Conservation (phyloP, 2,888 invertebrate species). For the Anoplius nigerrimus region DNA sequence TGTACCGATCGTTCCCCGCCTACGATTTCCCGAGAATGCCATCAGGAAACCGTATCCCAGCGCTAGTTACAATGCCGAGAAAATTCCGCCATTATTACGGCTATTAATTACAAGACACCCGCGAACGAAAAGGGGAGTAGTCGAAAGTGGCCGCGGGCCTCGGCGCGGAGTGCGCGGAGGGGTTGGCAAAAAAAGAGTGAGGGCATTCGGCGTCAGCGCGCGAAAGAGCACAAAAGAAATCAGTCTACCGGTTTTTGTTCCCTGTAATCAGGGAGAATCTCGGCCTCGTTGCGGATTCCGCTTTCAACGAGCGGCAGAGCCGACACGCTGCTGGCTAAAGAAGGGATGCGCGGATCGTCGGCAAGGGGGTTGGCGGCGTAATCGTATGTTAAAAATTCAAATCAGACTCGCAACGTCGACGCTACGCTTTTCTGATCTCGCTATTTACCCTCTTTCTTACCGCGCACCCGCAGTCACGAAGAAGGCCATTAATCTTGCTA, state of each 20-base stretch:
- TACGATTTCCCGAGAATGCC: not conserved
- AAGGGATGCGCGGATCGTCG: not conserved
- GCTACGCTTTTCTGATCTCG: not conserved
- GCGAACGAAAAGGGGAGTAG: not conserved
- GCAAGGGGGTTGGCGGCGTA: constrained; percentile 2
- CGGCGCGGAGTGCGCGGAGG: not conserved
- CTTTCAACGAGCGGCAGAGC: constrained; percentile 4
- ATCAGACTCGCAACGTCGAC: not conserved
- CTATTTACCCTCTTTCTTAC: not conserved
- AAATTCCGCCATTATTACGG: constrained; percentile 2
- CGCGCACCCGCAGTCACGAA: not conserved
- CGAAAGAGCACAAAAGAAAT: constrained; percentile 32
- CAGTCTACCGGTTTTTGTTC: constrained; percentile 24
- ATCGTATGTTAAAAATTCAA: constrained; percentile 5
- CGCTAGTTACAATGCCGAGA: not conserved
- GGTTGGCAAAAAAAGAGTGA: not conserved
- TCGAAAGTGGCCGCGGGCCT: constrained; percentile 2
- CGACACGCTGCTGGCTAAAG: not conserved
- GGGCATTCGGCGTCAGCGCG: constrained; percentile 1
- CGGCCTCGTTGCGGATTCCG: constrained; percentile 3
- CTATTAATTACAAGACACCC: constrained; percentile 7
- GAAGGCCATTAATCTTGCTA: not conserved
- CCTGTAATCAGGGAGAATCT: constrained; percentile 29
- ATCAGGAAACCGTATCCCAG: not conserved
- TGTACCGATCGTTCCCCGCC: not conserved